These are phyloP conservation scores for Porphyrio hochstetteri DNA, from an alignment of 2,113 vertebrate species.

Conservation along the genomic window DNA sequence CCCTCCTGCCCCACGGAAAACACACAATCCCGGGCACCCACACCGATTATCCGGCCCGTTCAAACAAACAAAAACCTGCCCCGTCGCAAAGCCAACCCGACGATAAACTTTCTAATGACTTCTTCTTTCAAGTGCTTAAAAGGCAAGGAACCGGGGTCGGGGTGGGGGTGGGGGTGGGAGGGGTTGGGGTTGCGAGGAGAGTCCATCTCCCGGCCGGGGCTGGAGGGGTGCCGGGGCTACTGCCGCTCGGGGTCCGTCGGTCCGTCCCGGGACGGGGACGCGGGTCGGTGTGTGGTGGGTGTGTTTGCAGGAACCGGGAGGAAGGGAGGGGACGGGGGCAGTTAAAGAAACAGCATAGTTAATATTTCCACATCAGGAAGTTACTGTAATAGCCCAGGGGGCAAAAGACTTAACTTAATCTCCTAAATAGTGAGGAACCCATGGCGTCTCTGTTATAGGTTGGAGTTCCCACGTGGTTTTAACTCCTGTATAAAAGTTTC, in stretches of 20 bases:
- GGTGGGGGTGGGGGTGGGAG: not conserved
- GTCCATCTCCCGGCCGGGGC: not conserved
- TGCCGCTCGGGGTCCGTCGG: not conserved
- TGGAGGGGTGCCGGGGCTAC: not conserved
- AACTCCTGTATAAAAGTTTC: conserved; percentile 87
- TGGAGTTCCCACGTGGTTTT: conserved; percentile 88
- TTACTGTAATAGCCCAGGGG: conserved; percentile 63
- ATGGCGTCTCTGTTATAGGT: conserved; percentile 78
- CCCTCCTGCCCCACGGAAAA: not conserved
- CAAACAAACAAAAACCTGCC: conserved; percentile 28
- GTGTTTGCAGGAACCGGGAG: conserved; percentile 5
- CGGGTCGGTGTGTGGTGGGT: not conserved
- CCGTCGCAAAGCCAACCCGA: conserved; percentile 26
- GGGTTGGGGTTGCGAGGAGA: too few species aligned
- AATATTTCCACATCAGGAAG: conserved; percentile 71
- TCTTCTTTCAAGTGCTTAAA: conserved; percentile 41
- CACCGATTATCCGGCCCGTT: conserved; percentile 11
- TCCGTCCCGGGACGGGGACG: not conserved
- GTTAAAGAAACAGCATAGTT: conserved; percentile 56
- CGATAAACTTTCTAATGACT: conserved; percentile 36
- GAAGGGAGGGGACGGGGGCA: not conserved
- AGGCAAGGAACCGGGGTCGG: not conserved
- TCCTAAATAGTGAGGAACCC: conserved; percentile 69
- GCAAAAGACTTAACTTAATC: conserved; percentile 73
- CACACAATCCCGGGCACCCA: not conserved